A percentile compares a stretch with the other conserved stretches of the same genome.
Conservation (phyloP, 2,113 vertebrate species). For the Anhinga rufa region DNA sequence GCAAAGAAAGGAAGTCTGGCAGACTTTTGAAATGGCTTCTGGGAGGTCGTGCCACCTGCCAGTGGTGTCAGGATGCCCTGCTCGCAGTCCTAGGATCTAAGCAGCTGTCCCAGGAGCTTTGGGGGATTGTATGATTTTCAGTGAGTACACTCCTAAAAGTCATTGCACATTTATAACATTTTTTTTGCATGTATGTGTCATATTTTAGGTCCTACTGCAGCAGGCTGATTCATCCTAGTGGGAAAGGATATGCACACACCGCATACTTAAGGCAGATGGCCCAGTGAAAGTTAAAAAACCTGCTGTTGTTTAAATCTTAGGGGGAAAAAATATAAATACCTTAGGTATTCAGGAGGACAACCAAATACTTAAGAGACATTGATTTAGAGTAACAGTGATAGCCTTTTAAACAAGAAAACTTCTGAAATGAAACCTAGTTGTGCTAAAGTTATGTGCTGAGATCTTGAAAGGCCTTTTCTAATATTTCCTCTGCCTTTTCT, state of each 20-base stretch:
- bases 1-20: not conserved
- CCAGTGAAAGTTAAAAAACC: not conserved
- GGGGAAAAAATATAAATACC: not conserved
- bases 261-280: not conserved
- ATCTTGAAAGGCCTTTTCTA: not conserved
- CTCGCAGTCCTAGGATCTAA: not conserved
- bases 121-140: not conserved
- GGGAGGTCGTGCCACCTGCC: not conserved
- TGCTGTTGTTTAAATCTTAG: not conserved
- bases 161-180: not conserved
- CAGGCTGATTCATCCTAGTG: constrained; percentile 2
- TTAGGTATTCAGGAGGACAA: not conserved
- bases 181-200: not conserved
- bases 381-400: not conserved
- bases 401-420: not conserved
- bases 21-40: not conserved
- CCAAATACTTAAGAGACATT: not conserved
- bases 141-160: not conserved
- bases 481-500: not conserved
- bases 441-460: not conserved
- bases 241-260: not conserved
- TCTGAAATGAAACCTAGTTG: not conserved
- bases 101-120: not conserved
- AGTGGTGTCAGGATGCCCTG: not conserved
- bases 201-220: not conserved